A percentile compares a stretch with the other conserved stretches of the same genome.
These are phyloP conservation scores for Linepithema humile DNA, from an alignment of 1,140 invertebrate species.

Conservation along the genomic window DNA sequence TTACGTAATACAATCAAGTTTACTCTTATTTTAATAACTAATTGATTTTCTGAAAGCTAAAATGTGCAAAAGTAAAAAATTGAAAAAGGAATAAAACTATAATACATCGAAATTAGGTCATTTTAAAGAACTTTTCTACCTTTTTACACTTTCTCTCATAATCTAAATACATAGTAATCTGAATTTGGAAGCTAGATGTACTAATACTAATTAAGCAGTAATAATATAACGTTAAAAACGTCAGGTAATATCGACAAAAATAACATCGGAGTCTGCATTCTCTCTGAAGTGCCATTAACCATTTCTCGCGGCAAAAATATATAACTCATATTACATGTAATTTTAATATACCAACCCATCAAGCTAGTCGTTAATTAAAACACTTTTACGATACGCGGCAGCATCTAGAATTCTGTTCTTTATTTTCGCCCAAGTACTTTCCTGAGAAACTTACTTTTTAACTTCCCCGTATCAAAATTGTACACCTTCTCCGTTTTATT, in stretches of 20 bases:
- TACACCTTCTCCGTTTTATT: not conserved
- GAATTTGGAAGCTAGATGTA: too few species aligned
- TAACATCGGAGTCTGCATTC: not conserved
- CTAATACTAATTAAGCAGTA: not conserved
- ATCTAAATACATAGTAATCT: too few species aligned
- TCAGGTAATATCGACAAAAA: not conserved
- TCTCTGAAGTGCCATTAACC: not conserved
- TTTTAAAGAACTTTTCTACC: too few species aligned
- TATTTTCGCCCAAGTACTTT: not conserved
- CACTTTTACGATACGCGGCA: not conserved
- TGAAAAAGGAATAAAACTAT: too few species aligned
- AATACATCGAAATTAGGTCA: too few species aligned
- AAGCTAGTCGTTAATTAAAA: slow-evolving; percentile 15
- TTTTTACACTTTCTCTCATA: too few species aligned
- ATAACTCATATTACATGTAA: not conserved
- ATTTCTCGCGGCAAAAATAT: not conserved
- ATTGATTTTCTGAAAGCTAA: too few species aligned
- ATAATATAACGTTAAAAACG: not conserved
- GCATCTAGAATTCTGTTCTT: not conserved
- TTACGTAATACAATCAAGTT: too few species aligned
- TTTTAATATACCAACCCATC: not conserved
- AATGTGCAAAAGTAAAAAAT: too few species aligned
- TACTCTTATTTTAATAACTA: too few species aligned
- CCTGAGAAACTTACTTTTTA: not conserved
- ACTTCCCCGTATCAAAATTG: not conserved